Evolutionary conservation across 1,140 invertebrate species (phyloP), one percentile per base, ranked within the genome.

Genomic region (Pogonomyrmex barbatus): DNA sequence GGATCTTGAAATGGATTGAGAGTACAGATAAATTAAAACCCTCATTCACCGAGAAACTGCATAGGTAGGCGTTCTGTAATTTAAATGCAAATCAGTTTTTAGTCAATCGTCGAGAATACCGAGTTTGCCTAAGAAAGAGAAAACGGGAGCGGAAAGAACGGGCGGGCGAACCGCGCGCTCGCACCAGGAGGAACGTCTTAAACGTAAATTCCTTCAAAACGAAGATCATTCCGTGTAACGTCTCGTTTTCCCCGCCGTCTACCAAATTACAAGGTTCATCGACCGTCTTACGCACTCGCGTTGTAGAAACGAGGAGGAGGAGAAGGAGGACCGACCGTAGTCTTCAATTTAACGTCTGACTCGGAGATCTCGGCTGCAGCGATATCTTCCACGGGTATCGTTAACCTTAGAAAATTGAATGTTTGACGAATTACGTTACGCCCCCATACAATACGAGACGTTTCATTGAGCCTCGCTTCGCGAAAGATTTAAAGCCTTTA

Each of bases 71-170:
- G 86, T 63, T 63, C 88, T 60, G 88, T 90, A 90, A 90, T 90
- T 90, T 90, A 90, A 90, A 90, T 90, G 89, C 86, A 90, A 90
- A 90, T 90, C 89, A 90, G 89, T 90, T 90, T 90, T 88, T 90
- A 90, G 89, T 90, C 86, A 90, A 90, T 90, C 89, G 89, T 47
- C 54, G 76, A 62, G 79, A 79, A 84, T 82, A 79, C 54, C 89
- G 71, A 24, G 24, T 85, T 90, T 87, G 89, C 85, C 87, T 88
- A 88, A 76, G 78, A 87, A 86, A 78, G 79, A 75, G 68, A 60
- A 24, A 24, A 75, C 79, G 42, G 45, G 42, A 39, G 39, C 52
- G 68, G 24, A 62, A 67, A 36, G 36, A 39, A 63, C 12, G 52
- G 17, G 9, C 77, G 62, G 8, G 47, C 45, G 36, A 56, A 67